Base-by-base conservation (phyloP, 2,113 vertebrate genomes). In the Triplophysa dalaica region DNA sequence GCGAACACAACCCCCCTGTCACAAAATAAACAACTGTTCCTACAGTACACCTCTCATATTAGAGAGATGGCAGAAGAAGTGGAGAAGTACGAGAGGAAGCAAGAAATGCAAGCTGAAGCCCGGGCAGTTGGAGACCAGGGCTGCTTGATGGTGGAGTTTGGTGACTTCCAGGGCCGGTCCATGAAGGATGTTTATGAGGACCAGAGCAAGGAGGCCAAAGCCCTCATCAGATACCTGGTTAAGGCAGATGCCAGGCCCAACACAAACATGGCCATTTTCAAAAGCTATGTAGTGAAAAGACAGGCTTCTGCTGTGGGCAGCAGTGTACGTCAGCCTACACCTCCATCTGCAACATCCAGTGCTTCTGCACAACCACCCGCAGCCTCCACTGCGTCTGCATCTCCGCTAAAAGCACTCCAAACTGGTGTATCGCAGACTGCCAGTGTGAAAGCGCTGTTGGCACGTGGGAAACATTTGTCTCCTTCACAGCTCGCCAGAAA, bases 141-240 rank as follows among this genome's bases (percentile, higher is more conserved):
- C 72, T 74, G 8, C 10, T 61, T 74, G 33, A 74, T 74, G 72
- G 72, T 74, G 52, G 70, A 60, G 52, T 74, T 41, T 38, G 70
- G 54, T 22, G 72, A 74, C 12, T 61, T 74, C 8, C 33, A 74
- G 26, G 70, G 70, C 26, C 54, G 12, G 43, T 60, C 70, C 13
- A 74, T 60, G 54, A 74, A 60, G 52, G 70, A 74, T 12, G 70
- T 60, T 41, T 58, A 38, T 73, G 52, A 73, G 7, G 41, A 72
- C 26, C 69, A 72, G 69, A 56, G 69, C 50, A 72, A 72, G 52
- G 52, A 73, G 52, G 70, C 70, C 70, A 14, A 73, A 38, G 50
- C 50, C 50, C 70, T 73, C 26, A 73, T 73, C 52, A 73, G 54
- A 3, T 73, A 73, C 52, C 70, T 73, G 24, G 26, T 73, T 19